These are phyloP conservation scores for Achatina immaculata DNA, from an alignment of 1,140 invertebrate genomes.

Conservation along the genomic window DNA sequence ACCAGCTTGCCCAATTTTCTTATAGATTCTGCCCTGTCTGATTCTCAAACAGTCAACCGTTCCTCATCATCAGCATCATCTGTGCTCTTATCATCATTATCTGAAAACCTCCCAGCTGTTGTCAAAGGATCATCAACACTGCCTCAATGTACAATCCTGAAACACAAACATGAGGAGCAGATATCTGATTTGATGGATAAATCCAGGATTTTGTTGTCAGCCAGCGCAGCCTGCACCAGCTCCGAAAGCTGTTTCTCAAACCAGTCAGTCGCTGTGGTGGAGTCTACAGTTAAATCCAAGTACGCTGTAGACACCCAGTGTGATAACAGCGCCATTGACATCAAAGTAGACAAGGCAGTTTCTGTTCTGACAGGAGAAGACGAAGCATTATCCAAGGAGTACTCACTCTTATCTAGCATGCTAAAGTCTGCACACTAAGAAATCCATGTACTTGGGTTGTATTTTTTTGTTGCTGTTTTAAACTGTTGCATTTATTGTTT, in stretches of 20 bases:
- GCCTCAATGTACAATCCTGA: background rate
- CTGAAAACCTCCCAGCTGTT: constrained; percentile 12
- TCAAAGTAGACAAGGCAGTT: background rate
- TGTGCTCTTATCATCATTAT: background rate
- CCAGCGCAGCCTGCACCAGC: background rate
- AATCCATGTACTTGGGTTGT: background rate
- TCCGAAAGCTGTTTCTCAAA: constrained; percentile 8
- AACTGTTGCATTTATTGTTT: background rate
- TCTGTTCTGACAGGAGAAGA: background rate
- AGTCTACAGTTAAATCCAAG: background rate
- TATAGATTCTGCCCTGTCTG: constrained; percentile 3
- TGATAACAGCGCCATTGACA: background rate
- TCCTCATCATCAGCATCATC: background rate
- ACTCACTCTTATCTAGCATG: constrained; percentile 34
- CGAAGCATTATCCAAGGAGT: constrained; percentile 30
- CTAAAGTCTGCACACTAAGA: constrained; percentile 36
- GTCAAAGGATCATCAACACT: background rate
- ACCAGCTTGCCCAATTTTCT: constrained; percentile 32
- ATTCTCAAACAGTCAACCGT: background rate
- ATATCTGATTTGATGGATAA: background rate
- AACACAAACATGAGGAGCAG: constrained; percentile 8
- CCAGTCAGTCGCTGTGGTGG: background rate
- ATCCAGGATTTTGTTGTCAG: background rate
- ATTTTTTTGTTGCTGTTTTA: too few relatives aligned
- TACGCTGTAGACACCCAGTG: background rate